Evolutionary conservation across 2,797 vertebrate genomes (phyloP), one percentile per base, ranked within the genome.

Genomic region (Cetoscarus ocellatus): DNA sequence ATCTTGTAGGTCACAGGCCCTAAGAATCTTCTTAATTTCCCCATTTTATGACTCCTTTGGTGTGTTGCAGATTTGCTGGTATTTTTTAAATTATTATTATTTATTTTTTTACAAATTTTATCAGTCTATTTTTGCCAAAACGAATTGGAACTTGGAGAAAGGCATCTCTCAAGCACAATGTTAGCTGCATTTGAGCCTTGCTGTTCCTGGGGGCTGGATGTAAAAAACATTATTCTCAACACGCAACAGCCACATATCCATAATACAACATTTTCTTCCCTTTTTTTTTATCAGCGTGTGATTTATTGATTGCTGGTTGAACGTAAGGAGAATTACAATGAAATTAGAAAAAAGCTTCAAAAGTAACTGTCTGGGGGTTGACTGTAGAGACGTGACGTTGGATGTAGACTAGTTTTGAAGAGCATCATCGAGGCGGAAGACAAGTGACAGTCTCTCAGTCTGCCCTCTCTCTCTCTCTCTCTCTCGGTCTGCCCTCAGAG

Each of bases 401-500:
- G 27, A 19, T 35, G 50, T 34, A 13, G 19, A 19, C 50, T 34
- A 3, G 11, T 13, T 12, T 51, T 14, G 7, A 8, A 34, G 50
- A 51, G 27, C 27, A 51, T 51, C 50, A n/a, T 27, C 18, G 4
- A 51, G 19, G 6, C 7, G 34, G 12, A 12, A 14, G 19, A 27
- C 49, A 51, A 13, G 50, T 14, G 27, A 13, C 54, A 52, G 27
- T 35, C 13, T 54, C 57, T 27, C 54, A 52, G 52, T 17, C 43
- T 8, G 4, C 27, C 27, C 38, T 34, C 42, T 64, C 38, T 45
- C 50, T 58, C 19, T 36, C n/a, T 34, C 48, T 69, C 15, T 45
- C 50, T 58, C 19, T 36, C 61, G 19, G 62, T 55, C 57, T 59
- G 48, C 54, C 59, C 18, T 62, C 69, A 82, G 61, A 72, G 69